phyloP scores from a whole-genome alignment of 1,140 invertebrate genomes.

The Drosophila orosa region DNA sequence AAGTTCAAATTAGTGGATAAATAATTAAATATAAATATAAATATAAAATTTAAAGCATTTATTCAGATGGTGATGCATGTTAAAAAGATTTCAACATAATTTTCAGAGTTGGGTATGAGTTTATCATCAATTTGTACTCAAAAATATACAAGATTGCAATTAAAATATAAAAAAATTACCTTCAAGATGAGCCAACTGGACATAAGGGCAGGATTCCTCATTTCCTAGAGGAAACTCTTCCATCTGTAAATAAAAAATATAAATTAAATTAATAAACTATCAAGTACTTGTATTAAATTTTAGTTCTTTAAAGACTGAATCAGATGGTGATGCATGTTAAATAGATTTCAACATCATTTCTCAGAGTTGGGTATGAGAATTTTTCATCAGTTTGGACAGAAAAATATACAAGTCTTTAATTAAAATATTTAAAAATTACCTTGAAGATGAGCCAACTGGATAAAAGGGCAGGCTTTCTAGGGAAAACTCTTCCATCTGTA shows the following conservation, averaged over 20 bases:
- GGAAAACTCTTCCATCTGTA: not conserved
- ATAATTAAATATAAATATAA: not conserved
- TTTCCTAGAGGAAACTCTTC: too few relatives aligned
- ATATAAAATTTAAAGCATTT: not conserved
- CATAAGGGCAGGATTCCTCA: not conserved
- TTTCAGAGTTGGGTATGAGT: constrained; percentile 48
- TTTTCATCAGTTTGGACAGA: constrained; percentile 6
- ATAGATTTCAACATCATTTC: constrained; percentile 21
- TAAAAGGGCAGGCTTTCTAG: not conserved
- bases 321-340: constrained; percentile 39
- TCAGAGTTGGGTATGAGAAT: constrained; percentile 36
- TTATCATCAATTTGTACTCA: constrained; percentile 34
- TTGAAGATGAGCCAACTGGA: not conserved
- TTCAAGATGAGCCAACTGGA: not conserved
- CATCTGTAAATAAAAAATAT: constrained; percentile 3
- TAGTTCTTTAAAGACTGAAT: not conserved
- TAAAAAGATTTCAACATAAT: constrained; percentile 54
- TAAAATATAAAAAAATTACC: constrained; percentile 11
- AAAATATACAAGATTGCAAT: not conserved
- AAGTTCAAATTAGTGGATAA: not conserved
- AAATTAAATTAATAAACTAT: not conserved
- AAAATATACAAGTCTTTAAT: not conserved
- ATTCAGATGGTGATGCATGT: constrained; percentile 69
- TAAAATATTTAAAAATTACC: constrained; percentile 11
- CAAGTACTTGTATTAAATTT: not conserved